phyloP scores from a whole-genome alignment of 2,888 invertebrate species.

The Matsumyia berberina region DNA sequence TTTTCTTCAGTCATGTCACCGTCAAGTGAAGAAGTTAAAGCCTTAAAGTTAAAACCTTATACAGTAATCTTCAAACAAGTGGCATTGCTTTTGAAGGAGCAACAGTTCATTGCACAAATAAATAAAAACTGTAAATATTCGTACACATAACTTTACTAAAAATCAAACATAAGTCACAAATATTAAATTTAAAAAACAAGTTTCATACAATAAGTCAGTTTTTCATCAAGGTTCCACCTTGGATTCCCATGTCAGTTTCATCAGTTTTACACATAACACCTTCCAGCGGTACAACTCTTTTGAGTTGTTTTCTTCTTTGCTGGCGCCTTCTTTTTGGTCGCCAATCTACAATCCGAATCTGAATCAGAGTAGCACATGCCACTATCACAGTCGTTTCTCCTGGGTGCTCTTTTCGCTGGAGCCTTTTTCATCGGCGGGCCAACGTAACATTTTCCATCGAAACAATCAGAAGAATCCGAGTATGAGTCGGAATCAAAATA shows the following conservation, averaged over 20 bases:
- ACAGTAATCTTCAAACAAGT: too few relatives aligned
- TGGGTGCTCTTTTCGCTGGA: background rate
- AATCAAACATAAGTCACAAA: background rate
- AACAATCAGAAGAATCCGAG: background rate
- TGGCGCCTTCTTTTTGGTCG: background rate
- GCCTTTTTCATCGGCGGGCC: background rate
- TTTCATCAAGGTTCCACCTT: background rate
- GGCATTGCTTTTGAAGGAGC: too few relatives aligned
- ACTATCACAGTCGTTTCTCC: background rate
- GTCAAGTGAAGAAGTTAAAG: too few relatives aligned
- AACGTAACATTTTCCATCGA: background rate
- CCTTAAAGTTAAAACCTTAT: too few relatives aligned
- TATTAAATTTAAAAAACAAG: slow-evolving; percentile 1
- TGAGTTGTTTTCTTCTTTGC: slow-evolving; percentile 5
- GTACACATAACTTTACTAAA: background rate
- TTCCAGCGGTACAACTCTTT: background rate
- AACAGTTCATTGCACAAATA: too few relatives aligned
- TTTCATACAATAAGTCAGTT: background rate
- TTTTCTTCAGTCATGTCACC: too few relatives aligned
- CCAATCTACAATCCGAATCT: background rate
- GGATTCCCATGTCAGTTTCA: background rate
- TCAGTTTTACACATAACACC: background rate
- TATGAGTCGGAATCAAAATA: background rate
- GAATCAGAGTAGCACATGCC: background rate
- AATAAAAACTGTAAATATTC: background rate